phyloP scores from a whole-genome alignment of 2,113 vertebrate species.

The Telmatochromis bifrenatus region DNA sequence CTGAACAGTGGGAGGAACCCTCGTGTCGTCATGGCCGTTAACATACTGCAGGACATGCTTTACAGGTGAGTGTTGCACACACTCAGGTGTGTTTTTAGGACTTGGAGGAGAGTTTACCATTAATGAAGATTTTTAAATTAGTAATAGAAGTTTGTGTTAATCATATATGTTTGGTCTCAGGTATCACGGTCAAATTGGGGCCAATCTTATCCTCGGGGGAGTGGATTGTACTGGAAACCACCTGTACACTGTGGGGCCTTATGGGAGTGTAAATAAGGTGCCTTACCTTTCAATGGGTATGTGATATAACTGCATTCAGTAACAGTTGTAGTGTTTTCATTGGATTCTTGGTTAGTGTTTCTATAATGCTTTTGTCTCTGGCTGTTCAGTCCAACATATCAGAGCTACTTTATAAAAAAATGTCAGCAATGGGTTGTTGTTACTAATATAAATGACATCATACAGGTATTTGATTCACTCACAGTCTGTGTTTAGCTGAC shows the following conservation, averaged over 20 bases:
- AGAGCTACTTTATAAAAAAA: neutral
- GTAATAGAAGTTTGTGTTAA: neutral
- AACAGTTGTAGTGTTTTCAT: no score
- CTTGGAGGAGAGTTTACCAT: no score
- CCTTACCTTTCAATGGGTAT: conserved; percentile 77
- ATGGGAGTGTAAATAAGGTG: conserved; percentile 68
- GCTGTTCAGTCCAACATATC: fast-evolving
- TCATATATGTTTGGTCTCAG: conserved; percentile 13
- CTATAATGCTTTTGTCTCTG: fast-evolving
- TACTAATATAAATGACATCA: neutral
- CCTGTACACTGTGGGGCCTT: conserved; percentile 74
- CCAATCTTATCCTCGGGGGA: conserved; percentile 78
- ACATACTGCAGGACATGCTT: conserved; percentile 68
- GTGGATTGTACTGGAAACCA: conserved; percentile 76
- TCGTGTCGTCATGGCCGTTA: conserved; percentile 59
- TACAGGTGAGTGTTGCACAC: conserved; percentile 51
- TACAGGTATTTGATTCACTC: no score
- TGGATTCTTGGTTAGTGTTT: neutral
- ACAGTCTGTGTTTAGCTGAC: fast-evolving
- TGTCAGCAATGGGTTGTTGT: fast-evolving
- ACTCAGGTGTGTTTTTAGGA: no score
- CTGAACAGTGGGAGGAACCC: conserved; percentile 70
- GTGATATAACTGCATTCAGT: neutral
- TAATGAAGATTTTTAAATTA: neutral
- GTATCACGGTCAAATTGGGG: conserved; percentile 78